Evolutionary conservation across 2,888 invertebrate genomes (phyloP).

Genomic region (Vannuccia rotundouncinata): DNA sequence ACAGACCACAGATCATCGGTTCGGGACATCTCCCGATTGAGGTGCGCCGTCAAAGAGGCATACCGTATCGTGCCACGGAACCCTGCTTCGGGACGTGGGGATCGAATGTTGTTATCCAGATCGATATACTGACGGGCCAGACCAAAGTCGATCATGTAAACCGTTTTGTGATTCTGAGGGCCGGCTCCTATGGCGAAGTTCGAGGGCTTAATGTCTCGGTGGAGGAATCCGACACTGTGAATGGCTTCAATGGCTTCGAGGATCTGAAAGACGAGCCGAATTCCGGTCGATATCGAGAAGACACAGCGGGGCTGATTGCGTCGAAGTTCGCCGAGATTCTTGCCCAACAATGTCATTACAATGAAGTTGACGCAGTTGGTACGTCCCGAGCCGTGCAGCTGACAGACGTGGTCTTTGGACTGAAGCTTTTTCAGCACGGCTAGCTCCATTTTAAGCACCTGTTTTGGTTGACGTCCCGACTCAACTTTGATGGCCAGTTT

Average conservation of each 20-base stretch:
- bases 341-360: constrained; percentile 93
- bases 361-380: constrained; percentile 98
- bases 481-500: constrained; percentile 95
- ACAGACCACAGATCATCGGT: constrained; percentile 98
- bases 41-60: constrained; percentile 97
- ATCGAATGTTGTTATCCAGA: constrained; percentile 77
- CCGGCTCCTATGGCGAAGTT: constrained; percentile 89
- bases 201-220: constrained; percentile 96
- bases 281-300: constrained; percentile 90
- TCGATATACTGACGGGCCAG: constrained; percentile 87
- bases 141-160: constrained; percentile 96
- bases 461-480: constrained; percentile 93
- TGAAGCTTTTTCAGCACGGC: constrained; percentile 82
- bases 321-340: constrained; percentile 70
- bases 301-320: constrained; percentile 86
- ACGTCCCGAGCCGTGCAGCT: constrained; percentile 95
- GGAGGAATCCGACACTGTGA: constrained; percentile 94
- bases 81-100: constrained; percentile 83
- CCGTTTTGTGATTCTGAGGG: constrained; percentile 61
- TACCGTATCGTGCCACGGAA: constrained; percentile 93
- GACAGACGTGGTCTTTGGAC: constrained; percentile 94
- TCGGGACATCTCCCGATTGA: constrained; percentile 97
- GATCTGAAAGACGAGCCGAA: constrained; percentile 88
- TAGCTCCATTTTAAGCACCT: constrained; percentile 99
- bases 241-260: constrained; percentile 73